A percentile compares a stretch with the other conserved stretches of the same genome.
Conservation (phyloP, 1,140 invertebrate species). For the Zaprionus taronus region DNA sequence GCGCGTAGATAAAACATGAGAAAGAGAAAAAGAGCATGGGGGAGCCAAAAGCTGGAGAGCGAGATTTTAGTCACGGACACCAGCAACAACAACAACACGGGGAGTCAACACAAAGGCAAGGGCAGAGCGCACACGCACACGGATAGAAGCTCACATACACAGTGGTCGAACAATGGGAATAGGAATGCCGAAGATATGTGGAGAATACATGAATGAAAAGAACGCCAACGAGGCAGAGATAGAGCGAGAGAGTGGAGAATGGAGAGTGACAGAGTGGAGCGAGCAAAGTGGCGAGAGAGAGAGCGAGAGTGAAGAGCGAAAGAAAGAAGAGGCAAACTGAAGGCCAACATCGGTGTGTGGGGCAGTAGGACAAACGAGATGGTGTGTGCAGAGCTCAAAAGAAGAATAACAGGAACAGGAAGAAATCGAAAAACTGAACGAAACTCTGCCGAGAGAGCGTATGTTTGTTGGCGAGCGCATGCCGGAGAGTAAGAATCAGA, state of each 20-base stretch:
- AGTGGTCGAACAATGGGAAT: conserved; percentile 24
- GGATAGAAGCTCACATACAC: conserved; percentile 22
- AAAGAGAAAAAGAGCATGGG: conserved; percentile 13
- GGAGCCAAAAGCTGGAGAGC: conserved; percentile 10
- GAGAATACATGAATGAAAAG: conserved; percentile 73
- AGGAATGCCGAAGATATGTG: conserved; percentile 41
- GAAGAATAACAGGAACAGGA: conserved; percentile 73
- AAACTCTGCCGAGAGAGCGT: conserved; percentile 46
- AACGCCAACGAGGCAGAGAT: conserved; percentile 43
- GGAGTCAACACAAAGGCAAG: conserved; percentile 27
- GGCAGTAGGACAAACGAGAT: conserved; percentile 70
- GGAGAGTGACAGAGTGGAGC: conserved; percentile 4
- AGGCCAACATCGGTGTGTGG: conserved; percentile 63
- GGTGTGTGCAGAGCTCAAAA: conserved; percentile 19
- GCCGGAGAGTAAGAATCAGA: conserved; percentile 37
- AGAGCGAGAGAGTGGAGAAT: conserved; percentile 6
- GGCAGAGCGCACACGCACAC: conserved; percentile 42
- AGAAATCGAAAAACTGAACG: conserved; percentile 75
- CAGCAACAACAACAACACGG: conserved; percentile 1
- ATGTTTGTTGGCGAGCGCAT: conserved; percentile 24
- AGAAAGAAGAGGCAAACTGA: conserved; percentile 23
- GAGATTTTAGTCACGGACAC: conserved; percentile 10
- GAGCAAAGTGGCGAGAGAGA: conserved; percentile 6
- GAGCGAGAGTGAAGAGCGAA: background rate
- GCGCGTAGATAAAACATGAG: conserved; percentile 34